These are phyloP conservation scores for Drosophila niveifrons DNA, from an alignment of 2,888 invertebrate species.

Conservation along the genomic window DNA sequence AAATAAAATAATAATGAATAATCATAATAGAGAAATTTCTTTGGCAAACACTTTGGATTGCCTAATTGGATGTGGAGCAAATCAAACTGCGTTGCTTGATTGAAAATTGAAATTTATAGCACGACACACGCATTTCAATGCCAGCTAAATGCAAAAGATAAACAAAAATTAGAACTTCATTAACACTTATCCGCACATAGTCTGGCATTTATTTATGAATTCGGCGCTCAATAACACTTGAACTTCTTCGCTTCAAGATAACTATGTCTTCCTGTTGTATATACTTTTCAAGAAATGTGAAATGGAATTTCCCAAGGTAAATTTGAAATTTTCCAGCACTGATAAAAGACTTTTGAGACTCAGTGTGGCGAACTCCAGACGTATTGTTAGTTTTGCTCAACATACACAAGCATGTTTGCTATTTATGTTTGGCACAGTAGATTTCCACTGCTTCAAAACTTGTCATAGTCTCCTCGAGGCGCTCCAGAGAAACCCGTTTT, in stretches of 20 bases:
- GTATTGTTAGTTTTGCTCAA: slow-evolving; percentile 17
- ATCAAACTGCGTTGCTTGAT: background rate
- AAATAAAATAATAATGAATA: slow-evolving; percentile 5
- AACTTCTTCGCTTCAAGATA: slow-evolving; percentile 6
- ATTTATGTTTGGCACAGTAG: slow-evolving; percentile 15
- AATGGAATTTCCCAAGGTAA: slow-evolving; percentile 13
- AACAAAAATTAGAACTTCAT: slow-evolving; percentile 44
- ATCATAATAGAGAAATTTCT: background rate
- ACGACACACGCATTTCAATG: slow-evolving; percentile 22
- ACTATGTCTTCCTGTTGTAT: slow-evolving; percentile 12
- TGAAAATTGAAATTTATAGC: slow-evolving; percentile 16
- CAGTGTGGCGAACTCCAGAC: slow-evolving; percentile 13
- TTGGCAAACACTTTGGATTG: slow-evolving; percentile 9
- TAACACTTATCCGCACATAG: slow-evolving; percentile 16
- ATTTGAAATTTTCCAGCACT: slow-evolving; percentile 19
- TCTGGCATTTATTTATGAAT: slow-evolving; percentile 22
- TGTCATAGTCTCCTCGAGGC: slow-evolving; percentile 14
- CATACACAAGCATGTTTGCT: background rate
- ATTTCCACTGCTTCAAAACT: slow-evolving; percentile 22
- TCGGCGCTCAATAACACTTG: slow-evolving; percentile 28
- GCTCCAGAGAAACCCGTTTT: slow-evolving; percentile 22
- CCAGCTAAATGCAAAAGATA: slow-evolving; percentile 36
- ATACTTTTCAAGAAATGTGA: slow-evolving; percentile 3
- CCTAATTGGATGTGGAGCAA: slow-evolving; percentile 4
- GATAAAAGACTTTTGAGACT: slow-evolving; percentile 7